Base-by-base conservation (phyloP, 2,797 vertebrate genomes). In the Urophycis tenuis region DNA sequence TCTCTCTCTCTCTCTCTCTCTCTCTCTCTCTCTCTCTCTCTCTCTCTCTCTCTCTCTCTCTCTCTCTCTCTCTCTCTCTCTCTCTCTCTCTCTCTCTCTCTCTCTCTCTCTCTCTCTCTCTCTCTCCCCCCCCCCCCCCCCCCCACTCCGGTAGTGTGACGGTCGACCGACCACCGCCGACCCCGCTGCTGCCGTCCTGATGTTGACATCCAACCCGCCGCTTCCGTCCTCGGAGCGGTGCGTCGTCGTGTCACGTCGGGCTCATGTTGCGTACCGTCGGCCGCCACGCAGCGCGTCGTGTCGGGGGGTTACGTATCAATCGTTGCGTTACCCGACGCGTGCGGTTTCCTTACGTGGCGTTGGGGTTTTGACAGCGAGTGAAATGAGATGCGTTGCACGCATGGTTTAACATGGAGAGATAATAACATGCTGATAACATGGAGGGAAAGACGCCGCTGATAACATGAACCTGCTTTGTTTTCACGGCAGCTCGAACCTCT, bases 171-270 rank as follows among this genome's bases (percentile, higher is more conserved):
- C 53, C 22, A n/a, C 45, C 70, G 76, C 81, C 72, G 79, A 74
- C 79, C n/a, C n/a, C n/a, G 80, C 71, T 4, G n/a, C 71, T 17
- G 72, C 36, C 39, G 72, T 39, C 79, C 81, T 75, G 81, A 83
- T 85, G 86, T 74, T 74, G 74, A 81, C 77, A 75, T 78, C 79
- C 76, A 86, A 29, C 11, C 11, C 81, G 73, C 82, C 76, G 80
- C 80, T 82, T 81, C 80, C 76, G 78, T 82, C 75, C 78, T 8
- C 60, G 79, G 77, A 34, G 71, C 33, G 25, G 14, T 5, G 25
- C 29, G 30, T 31, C 29, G 67, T 64, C 75, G 33, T 34, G 25
- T 67, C 53, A n/a, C 8, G 17, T n/a, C 6, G n/a, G 9, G 53
- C 17, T 60, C n/a, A 11, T 67, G 60, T 67, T 29, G 25, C 29